Percentiles rank a stretch among this genome's conserved stretches.
phyloP scores from a whole-genome alignment of 1,140 invertebrate species.

The Littorina saxatilis region DNA sequence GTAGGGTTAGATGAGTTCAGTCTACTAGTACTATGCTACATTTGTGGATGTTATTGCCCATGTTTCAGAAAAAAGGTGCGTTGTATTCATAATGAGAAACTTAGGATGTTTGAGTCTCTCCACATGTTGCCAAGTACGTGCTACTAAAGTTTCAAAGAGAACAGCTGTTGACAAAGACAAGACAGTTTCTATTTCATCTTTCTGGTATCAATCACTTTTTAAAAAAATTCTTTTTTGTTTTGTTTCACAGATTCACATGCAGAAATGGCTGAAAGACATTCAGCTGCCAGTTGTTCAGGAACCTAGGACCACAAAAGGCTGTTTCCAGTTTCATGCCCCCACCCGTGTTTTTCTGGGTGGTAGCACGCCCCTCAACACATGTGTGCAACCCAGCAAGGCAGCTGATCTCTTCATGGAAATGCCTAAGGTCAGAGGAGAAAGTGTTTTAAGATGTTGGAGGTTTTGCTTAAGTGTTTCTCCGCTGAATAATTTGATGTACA shows the following conservation, averaged over 20 bases:
- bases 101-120: too few species aligned
- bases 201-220: too few species aligned
- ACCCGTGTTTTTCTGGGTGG: constrained; percentile 58
- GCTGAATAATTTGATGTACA: background rate
- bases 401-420: constrained; percentile 65
- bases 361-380: constrained; percentile 56
- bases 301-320: constrained; percentile 9
- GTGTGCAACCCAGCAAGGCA: constrained; percentile 54
- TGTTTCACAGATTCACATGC: background rate
- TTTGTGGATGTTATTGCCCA: too few species aligned
- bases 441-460: background rate
- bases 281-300: constrained; percentile 1
- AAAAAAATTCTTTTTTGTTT: too few species aligned
- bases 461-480: background rate
- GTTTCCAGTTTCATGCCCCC: constrained; percentile 63
- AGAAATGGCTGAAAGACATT: constrained; percentile 12
- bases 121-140: too few species aligned
- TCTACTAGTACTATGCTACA: too few species aligned
- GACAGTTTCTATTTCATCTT: too few species aligned
- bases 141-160: too few species aligned
- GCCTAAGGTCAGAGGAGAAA: constrained; percentile 58
- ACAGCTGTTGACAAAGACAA: too few species aligned
- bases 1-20: too few species aligned
- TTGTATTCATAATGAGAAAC: too few species aligned
- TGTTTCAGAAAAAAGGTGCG: too few species aligned